These are phyloP conservation scores for Hypothenemus hampei DNA, from an alignment of 1,140 invertebrate genomes.

Conservation along the genomic window DNA sequence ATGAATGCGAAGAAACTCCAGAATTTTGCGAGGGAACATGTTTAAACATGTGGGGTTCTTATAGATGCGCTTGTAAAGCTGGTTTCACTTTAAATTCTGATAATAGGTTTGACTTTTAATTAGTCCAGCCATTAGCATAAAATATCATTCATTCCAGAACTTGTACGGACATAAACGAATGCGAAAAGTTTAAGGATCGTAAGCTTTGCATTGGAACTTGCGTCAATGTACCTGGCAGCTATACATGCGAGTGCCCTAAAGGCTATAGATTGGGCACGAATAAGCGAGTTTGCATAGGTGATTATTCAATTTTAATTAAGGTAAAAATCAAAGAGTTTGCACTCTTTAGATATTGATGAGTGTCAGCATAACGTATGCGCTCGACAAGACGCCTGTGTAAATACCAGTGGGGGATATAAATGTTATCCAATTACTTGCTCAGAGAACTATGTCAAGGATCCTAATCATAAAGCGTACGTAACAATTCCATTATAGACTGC, in stretches of 20 bases:
- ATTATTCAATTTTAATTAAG: conserved; percentile 25
- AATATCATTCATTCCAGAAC: conserved; percentile 53
- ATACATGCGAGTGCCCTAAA: conserved; percentile 76
- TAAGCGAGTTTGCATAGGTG: conserved; percentile 69
- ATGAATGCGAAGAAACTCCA: conserved; percentile 59
- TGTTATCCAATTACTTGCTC: conserved; percentile 87
- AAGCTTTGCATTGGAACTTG: conserved; percentile 80
- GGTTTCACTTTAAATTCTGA: conserved; percentile 69
- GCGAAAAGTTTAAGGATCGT: conserved; percentile 62
- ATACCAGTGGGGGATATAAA: conserved; percentile 80
- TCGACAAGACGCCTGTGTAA: conserved; percentile 78
- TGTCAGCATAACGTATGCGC: conserved; percentile 64
- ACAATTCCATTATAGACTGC: neutral
- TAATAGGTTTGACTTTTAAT: conserved; percentile 52
- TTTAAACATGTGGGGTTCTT: conserved; percentile 77
- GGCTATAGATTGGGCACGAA: conserved; percentile 74
- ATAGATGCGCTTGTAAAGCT: conserved; percentile 67
- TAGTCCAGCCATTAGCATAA: neutral
- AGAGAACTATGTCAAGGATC: conserved; percentile 68
- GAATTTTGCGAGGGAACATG: conserved; percentile 80
- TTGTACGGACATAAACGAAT: conserved; percentile 85
- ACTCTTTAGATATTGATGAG: conserved; percentile 76
- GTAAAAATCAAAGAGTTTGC: conserved; percentile 1
- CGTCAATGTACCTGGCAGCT: conserved; percentile 82
- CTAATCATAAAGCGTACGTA: conserved; percentile 68